A percentile compares a stretch with the other conserved stretches of the same genome.
These are phyloP conservation scores for Anoncus sp. DNA, from an alignment of 2,888 invertebrate species.

Conservation along the genomic window DNA sequence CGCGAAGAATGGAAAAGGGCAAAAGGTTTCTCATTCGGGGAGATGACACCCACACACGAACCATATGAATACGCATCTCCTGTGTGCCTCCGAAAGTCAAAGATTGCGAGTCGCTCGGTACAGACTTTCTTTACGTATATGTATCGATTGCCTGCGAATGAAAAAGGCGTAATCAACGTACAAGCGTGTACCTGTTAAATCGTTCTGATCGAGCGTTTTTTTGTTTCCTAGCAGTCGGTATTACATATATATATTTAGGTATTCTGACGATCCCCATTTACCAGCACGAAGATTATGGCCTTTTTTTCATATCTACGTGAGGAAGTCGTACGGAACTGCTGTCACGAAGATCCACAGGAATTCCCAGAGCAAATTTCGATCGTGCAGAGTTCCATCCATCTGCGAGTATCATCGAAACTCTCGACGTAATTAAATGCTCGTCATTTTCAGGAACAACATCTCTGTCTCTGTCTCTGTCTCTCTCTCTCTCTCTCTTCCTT, in stretches of 20 bases:
- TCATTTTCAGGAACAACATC: conserved; percentile 53
- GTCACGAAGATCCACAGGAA: conserved; percentile 57
- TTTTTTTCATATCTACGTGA: conserved; percentile 11
- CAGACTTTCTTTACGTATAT: background rate
- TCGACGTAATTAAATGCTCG: conserved; percentile 62
- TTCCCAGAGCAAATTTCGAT: conserved; percentile 32
- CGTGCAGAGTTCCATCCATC: conserved; percentile 54
- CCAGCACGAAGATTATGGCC: conserved; percentile 52
- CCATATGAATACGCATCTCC: background rate
- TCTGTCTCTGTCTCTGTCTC: conserved; percentile 2
- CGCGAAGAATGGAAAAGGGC: conserved; percentile 18
- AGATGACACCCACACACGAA: conserved; percentile 12
- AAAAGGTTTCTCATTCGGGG: conserved; percentile 16
- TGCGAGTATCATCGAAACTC: conserved; percentile 51
- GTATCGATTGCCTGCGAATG: background rate
- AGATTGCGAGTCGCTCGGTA: conserved; percentile 2
- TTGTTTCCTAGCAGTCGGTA: background rate
- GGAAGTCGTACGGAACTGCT: conserved; percentile 21
- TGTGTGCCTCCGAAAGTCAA: conserved; percentile 38
- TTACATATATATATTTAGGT: conserved; percentile 15
- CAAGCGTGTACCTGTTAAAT: background rate
- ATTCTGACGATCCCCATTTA: conserved; percentile 39
- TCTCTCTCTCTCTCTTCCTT: background rate
- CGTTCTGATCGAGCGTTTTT: background rate
- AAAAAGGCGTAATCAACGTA: background rate